Evolutionary conservation across 2,113 vertebrate species (phyloP).

Genomic region (Bombycilla garrulus): DNA sequence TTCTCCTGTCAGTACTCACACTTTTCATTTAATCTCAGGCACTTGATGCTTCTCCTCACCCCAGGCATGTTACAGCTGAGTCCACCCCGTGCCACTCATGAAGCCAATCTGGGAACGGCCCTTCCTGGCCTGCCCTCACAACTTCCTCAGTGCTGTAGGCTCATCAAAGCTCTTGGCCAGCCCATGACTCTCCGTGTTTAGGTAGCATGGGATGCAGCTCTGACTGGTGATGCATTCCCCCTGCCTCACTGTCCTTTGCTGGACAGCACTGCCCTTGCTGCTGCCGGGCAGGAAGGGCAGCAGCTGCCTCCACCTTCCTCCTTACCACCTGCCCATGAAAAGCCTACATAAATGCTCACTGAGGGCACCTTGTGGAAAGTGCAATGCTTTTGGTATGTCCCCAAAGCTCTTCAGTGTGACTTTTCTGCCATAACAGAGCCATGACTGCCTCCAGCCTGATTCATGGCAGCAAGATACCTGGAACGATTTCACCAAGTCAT

Average conservation of each 20-base stretch:
- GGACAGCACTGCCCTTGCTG: background rate
- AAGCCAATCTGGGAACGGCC: too few species aligned
- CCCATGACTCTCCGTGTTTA: accelerated
- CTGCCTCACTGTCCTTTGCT: accelerated
- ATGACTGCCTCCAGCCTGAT: background rate
- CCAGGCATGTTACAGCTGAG: accelerated
- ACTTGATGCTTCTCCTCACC: accelerated
- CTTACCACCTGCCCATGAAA: background rate
- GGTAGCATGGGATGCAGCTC: too few species aligned
- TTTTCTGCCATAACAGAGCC: background rate
- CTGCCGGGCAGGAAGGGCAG: background rate
- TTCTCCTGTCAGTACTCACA: background rate
- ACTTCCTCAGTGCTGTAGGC: background rate
- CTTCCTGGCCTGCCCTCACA: background rate
- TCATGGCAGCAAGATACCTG: background rate
- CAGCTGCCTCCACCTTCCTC: background rate
- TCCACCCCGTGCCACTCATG: accelerated
- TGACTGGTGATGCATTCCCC: accelerated
- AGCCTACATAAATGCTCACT: background rate
- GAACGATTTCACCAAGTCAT: background rate
- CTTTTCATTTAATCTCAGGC: background rate
- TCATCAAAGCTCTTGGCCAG: background rate
- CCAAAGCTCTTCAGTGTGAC: background rate
- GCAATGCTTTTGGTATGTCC: too few species aligned
- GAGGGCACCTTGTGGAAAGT: background rate